Evolutionary conservation across 92 coral and sea anemone species (phyloP).

Genomic region (Zoanthus sociatus): DNA sequence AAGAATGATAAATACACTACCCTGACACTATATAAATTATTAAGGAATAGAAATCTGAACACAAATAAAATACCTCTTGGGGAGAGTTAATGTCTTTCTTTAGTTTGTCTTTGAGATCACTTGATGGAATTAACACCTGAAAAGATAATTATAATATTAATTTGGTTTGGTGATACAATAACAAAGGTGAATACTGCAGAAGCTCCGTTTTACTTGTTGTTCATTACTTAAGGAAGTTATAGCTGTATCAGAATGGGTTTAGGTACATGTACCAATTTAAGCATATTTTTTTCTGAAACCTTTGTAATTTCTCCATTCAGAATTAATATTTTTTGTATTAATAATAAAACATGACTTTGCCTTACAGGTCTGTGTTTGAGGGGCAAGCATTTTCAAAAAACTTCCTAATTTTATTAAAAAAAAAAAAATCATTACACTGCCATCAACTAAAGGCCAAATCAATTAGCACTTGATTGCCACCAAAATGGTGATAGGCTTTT

Average conservation of each 20-base stretch:
- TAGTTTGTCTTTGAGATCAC: conserved; percentile 75
- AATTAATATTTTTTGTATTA: background rate
- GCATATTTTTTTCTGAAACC: background rate
- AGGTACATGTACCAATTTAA: no score
- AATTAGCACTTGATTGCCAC: no score
- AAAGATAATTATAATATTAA: background rate
- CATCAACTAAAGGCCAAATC: no score
- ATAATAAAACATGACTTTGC: background rate
- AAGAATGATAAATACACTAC: no score
- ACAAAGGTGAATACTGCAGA: background rate
- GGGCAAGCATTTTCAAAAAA: no score
- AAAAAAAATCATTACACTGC: background rate
- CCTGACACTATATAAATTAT: no score
- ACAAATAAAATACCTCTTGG: conserved; percentile 65
- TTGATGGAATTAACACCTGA: background rate
- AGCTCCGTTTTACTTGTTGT: background rate
- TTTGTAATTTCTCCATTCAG: background rate
- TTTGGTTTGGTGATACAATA: background rate
- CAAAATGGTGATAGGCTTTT: no score
- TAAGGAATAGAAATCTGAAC: no score
- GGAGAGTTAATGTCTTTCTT: conserved; percentile 74
- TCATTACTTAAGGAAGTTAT: no score
- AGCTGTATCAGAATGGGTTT: no score
- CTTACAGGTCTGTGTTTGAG: background rate
- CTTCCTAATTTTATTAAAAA: background rate